Evolutionary conservation across 2,888 invertebrate genomes (phyloP).

Genomic region (Lithophane ornitopus): DNA sequence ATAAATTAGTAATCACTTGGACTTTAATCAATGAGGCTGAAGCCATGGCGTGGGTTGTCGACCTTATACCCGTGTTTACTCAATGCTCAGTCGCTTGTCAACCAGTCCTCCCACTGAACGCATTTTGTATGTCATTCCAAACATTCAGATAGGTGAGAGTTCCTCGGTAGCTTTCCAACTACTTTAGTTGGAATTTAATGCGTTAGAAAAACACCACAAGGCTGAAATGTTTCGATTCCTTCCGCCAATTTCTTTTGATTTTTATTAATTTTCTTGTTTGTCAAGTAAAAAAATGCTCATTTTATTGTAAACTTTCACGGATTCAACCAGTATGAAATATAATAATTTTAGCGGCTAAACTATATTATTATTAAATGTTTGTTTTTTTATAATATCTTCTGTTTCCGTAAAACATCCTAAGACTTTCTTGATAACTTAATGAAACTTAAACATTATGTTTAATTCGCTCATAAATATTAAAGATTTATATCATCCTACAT

Average conservation of each 20-base stretch:
- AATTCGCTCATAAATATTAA: constrained; percentile 53
- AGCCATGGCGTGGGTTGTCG: constrained; percentile 80
- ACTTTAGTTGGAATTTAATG: constrained; percentile 23
- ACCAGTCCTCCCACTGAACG: constrained; percentile 88
- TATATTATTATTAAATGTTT: constrained; percentile 1
- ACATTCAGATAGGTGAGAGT: constrained; percentile 76
- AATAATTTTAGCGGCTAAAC: neutral
- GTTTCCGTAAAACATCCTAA: constrained; percentile 34
- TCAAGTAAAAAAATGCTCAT: neutral
- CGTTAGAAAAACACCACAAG: constrained; percentile 17
- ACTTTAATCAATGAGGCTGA: constrained; percentile 80
- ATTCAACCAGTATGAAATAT: neutral
- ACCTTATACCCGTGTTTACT: constrained; percentile 83
- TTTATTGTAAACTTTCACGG: constrained; percentile 22
- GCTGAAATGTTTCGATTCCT: constrained; percentile 9
- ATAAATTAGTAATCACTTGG: constrained; percentile 81
- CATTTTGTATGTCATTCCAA: constrained; percentile 81
- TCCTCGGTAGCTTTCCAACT: constrained; percentile 67
- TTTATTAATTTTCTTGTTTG: constrained; percentile 9
- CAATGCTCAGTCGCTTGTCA: constrained; percentile 77
- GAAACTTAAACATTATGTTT: constrained; percentile 29
- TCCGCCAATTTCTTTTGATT: constrained; percentile 19
- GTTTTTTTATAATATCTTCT: constrained; percentile 20
- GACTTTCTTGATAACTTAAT: constrained; percentile 27
- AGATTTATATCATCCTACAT: constrained; percentile 58